Evolutionary conservation across 1,140 invertebrate species (phyloP).

Genomic region (Drosophila dunni): DNA sequence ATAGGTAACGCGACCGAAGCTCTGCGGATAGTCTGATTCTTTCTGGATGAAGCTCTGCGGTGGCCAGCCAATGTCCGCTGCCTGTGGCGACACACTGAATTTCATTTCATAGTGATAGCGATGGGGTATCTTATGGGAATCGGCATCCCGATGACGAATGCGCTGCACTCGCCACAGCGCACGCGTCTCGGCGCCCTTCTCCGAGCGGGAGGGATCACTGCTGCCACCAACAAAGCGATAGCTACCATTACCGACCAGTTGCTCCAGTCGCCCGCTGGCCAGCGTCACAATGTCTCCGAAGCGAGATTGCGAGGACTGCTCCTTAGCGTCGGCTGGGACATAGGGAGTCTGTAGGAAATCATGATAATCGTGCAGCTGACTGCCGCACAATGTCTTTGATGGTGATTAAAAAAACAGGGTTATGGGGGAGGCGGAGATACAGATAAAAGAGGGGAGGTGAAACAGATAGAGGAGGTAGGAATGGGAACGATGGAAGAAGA

Average conservation of each 20-base stretch:
- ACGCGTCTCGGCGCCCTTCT: constrained; percentile 83
- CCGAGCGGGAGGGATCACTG: constrained; percentile 10
- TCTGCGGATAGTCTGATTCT: constrained; percentile 79
- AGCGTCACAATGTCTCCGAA: constrained; percentile 87
- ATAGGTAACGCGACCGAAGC: constrained; percentile 64
- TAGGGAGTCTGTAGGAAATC: constrained; percentile 85
- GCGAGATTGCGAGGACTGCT: constrained; percentile 53
- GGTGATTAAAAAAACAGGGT: too few species aligned
- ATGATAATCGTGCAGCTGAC: constrained; percentile 76
- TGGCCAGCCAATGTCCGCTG: constrained; percentile 30
- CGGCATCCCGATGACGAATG: constrained; percentile 86
- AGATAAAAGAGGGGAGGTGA: background rate
- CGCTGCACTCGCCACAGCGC: constrained; percentile 88
- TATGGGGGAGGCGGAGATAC: background rate
- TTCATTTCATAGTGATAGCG: constrained; percentile 87
- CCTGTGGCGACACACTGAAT: constrained; percentile 86
- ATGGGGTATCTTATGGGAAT: constrained; percentile 47
- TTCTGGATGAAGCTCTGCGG: constrained; percentile 75
- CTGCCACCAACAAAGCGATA: constrained; percentile 86
- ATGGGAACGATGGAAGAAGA: too few species aligned
- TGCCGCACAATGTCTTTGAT: constrained; percentile 28
- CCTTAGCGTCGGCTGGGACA: constrained; percentile 72
- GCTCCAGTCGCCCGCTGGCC: constrained; percentile 86
- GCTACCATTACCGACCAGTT: constrained; percentile 82
- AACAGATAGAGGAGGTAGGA: too few species aligned